Base-by-base conservation (phyloP, 2,113 vertebrate genomes). In the Sminthopsis crassicaudata region DNA sequence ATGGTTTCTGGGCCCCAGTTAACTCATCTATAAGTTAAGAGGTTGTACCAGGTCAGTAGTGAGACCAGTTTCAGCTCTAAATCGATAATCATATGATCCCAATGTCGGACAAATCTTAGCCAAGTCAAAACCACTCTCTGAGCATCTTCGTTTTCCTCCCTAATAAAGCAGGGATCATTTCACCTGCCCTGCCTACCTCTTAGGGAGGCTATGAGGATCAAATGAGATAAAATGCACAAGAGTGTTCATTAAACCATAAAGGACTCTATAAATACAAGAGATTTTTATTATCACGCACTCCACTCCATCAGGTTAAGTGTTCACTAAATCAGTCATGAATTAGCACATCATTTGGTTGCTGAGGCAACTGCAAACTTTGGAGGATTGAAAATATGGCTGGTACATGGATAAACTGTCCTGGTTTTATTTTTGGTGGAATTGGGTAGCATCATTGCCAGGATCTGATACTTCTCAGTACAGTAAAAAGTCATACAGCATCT, bases 111-210 rank as follows among this genome's bases (percentile, higher is more conserved):
- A 42, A 42, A 84, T 84, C 67, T 42, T 42, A 84, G 67, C 67
- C n/a, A 42, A 84, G n/a, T 84, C 67, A 42, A 42, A 42, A 84
- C 67, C 23, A 42, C 36, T 84, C 30, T 16, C 30, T 5, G 36
- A 76, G 14, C 36, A 76, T 19, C 76, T 84, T 96, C 90, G 46
- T 92, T 92, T 95, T 96, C 96, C 96, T 92, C 91, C 89, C 93
- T 96, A 93, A 96, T 96, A 93, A 96, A 55, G 95, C 97, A 95
- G 97, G 94, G 97, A 92, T 52, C 95, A 95, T 93, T 53, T 95
- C 96, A 96, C 96, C 97, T 97, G 60, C 36, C 67, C 67, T 95
- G 90, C 55, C 92, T 97, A 88, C 92, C 91, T n/a, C n/a, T 84
- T 23, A 84, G 67, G 67, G n/a, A 42, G 67, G n/a, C 67, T 84